A percentile compares a stretch with the other conserved stretches of the same genome.
phyloP scores from a whole-genome alignment of 2,113 vertebrate species.

The Manacus vitellinus region DNA sequence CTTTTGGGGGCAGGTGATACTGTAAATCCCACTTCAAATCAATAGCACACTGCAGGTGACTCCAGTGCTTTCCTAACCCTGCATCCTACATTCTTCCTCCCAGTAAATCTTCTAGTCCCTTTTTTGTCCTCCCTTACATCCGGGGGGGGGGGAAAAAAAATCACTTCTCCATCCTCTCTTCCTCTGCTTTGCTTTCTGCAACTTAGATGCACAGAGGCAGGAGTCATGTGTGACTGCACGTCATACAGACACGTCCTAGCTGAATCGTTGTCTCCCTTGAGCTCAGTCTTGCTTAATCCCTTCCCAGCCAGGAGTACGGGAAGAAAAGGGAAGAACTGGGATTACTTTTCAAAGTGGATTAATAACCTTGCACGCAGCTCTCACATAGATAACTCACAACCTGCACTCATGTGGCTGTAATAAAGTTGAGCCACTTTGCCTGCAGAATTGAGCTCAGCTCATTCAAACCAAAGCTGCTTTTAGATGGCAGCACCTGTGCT shows the following conservation, averaged over 20 bases:
- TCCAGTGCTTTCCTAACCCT: neutral
- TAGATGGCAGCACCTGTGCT: neutral
- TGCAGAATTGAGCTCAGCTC: neutral
- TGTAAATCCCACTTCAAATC: neutral
- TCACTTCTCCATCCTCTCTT: neutral
- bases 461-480: neutral
- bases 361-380: neutral
- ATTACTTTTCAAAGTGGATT: neutral
- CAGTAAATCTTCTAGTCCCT: neutral
- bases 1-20: neutral
- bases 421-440: neutral
- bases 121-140: neutral
- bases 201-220: neutral
- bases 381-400: accelerated
- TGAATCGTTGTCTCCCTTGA: neutral
- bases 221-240: neutral
- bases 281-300: neutral
- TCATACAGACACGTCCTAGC: neutral
- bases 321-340: neutral
- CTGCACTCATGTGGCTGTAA: accelerated
- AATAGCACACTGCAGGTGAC: neutral
- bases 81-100: neutral
- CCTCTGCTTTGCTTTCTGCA: neutral
- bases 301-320: neutral
- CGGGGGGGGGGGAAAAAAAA: neutral